These are phyloP conservation scores for Andrena bucephala DNA, from an alignment of 2,888 invertebrate genomes.

Conservation along the genomic window DNA sequence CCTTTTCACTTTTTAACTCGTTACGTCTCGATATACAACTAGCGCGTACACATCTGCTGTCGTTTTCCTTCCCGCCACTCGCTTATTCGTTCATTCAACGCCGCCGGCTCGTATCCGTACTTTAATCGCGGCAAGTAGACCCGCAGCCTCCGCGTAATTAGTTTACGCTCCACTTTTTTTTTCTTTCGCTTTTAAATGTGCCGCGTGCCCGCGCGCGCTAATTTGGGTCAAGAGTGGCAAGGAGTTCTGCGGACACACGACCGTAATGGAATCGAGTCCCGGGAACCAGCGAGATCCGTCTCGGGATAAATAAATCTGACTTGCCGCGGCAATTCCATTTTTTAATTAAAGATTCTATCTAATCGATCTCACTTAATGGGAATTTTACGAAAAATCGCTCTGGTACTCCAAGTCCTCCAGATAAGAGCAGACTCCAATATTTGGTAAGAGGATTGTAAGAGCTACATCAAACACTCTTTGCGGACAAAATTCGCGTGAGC, in stretches of 20 bases:
- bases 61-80: not conserved
- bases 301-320: constrained; percentile 28
- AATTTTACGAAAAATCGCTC: not conserved
- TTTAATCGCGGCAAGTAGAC: constrained; percentile 20
- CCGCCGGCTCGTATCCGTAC: not conserved
- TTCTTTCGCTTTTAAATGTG: constrained; percentile 19
- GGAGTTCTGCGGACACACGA: constrained; percentile 17
- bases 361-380: not conserved
- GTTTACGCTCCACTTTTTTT: constrained; percentile 38
- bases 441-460: not conserved
- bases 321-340: constrained; percentile 11
- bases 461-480: not conserved
- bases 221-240: constrained; percentile 45
- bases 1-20: not conserved
- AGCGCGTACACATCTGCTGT: not conserved
- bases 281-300: constrained; percentile 3
- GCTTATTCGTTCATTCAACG: constrained; percentile 1
- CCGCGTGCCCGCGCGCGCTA: constrained; percentile 13
- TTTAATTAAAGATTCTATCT: constrained; percentile 30
- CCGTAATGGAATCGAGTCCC: constrained; percentile 29
- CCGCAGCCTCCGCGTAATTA: constrained; percentile 26
- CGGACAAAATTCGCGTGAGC: too few relatives aligned
- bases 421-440: not conserved
- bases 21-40: not conserved
- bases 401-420: not conserved